These are phyloP conservation scores for Ranitomeya variabilis DNA, from an alignment of 2,113 vertebrate genomes.

Conservation along the genomic window DNA sequence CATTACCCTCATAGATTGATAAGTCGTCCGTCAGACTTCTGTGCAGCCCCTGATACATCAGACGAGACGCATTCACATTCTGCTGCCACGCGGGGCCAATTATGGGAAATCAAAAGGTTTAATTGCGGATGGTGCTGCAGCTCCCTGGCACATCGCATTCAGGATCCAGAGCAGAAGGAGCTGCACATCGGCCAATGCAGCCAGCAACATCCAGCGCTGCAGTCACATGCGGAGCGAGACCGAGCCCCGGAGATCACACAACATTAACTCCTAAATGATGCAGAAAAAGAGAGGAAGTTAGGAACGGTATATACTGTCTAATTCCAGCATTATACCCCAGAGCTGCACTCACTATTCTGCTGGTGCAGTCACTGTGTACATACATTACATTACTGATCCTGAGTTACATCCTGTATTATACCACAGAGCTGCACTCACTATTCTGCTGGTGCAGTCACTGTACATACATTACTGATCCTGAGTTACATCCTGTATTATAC, in stretches of 20 bases:
- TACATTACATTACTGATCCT: background rate
- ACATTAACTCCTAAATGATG: background rate
- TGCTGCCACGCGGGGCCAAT: background rate
- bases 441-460: no score
- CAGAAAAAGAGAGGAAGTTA: background rate
- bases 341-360: no score
- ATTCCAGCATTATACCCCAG: no score
- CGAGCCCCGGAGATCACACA: background rate
- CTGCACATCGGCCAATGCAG: background rate
- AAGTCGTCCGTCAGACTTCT: background rate
- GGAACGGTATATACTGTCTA: background rate
- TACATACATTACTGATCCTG: no score
- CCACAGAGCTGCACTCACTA: no score
- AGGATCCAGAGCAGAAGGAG: background rate
- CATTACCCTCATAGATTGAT: slow-evolving; percentile 25
- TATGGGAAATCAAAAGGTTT: background rate
- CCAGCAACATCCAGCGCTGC: background rate
- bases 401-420: background rate
- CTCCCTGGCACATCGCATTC: background rate
- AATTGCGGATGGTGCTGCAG: background rate
- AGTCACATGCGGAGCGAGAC: background rate
- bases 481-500: no score
- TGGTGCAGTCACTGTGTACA: no score
- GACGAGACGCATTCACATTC: background rate
- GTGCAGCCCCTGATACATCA: background rate